phyloP scores from a whole-genome alignment of 2,797 vertebrate genomes.

The Trematomus bernacchii region DNA sequence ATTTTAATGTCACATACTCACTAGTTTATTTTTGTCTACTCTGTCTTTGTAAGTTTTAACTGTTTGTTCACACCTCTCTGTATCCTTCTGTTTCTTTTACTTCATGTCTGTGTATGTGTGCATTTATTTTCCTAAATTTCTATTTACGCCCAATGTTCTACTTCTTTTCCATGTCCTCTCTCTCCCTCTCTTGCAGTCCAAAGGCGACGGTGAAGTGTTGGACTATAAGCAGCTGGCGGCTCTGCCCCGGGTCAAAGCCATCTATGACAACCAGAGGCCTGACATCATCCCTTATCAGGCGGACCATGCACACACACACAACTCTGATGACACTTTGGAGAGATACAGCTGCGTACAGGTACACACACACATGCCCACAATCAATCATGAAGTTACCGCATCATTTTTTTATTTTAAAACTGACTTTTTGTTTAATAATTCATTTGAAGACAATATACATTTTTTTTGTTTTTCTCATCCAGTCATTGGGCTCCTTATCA shows the following conservation, averaged over 20 bases:
- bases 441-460: neutral
- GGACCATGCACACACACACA: slow-evolving; percentile 89
- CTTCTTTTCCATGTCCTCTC: slow-evolving; percentile 7
- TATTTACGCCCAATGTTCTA: neutral
- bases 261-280: slow-evolving; percentile 92
- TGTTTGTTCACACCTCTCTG: neutral
- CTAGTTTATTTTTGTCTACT: neutral
- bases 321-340: slow-evolving; percentile 92
- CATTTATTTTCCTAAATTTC: neutral
- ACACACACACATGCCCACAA: slow-evolving; percentile 46
- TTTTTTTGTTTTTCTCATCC: slow-evolving; percentile 43
- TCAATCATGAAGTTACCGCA: neutral
- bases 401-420: neutral
- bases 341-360: slow-evolving; percentile 95
- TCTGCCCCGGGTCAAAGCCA: slow-evolving; percentile 94
- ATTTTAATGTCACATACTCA: neutral
- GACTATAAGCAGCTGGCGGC: slow-evolving; percentile 94
- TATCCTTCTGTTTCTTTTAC: neutral
- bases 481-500: slow-evolving; percentile 93
- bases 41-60: neutral
- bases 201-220: slow-evolving; percentile 92
- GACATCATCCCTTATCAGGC: slow-evolving; percentile 97
- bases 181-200: slow-evolving; percentile 82
- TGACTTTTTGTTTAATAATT: neutral
- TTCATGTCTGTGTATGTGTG: neutral